Conservation (phyloP, 1,140 invertebrate species). For the Drosophila azteca region DNA sequence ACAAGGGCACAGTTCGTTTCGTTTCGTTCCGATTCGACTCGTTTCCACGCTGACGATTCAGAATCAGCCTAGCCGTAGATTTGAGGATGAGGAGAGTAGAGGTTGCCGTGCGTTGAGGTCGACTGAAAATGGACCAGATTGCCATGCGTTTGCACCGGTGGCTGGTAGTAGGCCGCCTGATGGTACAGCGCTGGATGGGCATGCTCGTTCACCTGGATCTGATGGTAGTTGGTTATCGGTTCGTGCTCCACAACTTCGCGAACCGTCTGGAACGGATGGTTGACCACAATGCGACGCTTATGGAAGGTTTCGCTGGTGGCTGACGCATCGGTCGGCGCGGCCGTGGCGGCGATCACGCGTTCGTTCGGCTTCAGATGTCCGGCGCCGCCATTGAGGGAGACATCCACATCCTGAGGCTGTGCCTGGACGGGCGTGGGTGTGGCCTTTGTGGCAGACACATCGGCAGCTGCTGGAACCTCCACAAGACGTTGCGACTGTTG, state of each 20-base stretch:
- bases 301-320: conserved; percentile 86
- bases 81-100: conserved; percentile 29
- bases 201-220: conserved; percentile 84
- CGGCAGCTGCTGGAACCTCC: conserved; percentile 76
- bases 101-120: conserved; percentile 55
- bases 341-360: conserved; percentile 85
- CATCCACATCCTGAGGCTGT: conserved; percentile 58
- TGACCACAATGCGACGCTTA: conserved; percentile 87
- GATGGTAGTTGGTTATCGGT: conserved; percentile 85
- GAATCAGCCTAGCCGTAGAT: conserved; percentile 28
- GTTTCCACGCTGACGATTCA: conserved; percentile 4
- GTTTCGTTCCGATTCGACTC: conserved; percentile 19
- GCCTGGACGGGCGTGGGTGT: conserved; percentile 59
- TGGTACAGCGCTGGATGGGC: conserved; percentile 72
- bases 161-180: conserved; percentile 73
- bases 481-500: conserved; percentile 64
- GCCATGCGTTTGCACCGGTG: conserved; percentile 65
- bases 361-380: conserved; percentile 83
- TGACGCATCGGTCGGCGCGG: conserved; percentile 84
- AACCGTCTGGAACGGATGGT: conserved; percentile 87
- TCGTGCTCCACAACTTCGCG: conserved; percentile 86
- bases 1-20: conserved; percentile 29
- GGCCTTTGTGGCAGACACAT: conserved; percentile 84
- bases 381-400: conserved; percentile 59
- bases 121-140: conserved; percentile 65